phyloP scores from a whole-genome alignment of 2,797 vertebrate genomes.

The Glyptemys insculpta region DNA sequence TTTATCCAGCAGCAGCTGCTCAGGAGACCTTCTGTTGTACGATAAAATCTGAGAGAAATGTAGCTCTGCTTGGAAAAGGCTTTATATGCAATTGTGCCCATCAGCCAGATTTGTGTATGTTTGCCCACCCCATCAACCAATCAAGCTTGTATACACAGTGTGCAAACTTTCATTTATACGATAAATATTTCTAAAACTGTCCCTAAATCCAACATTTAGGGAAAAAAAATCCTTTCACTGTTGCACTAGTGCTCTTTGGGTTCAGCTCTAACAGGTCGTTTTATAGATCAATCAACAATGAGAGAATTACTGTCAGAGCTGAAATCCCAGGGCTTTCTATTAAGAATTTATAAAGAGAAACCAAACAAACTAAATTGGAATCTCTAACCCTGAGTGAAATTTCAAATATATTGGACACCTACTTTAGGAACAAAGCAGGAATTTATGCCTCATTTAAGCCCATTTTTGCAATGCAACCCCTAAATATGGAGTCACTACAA shows the following conservation, averaged over 20 bases:
- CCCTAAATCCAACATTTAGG: background rate
- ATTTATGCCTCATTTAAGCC: background rate
- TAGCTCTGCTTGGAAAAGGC: background rate
- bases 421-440: background rate
- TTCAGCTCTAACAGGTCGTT: background rate
- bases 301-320: background rate
- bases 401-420: background rate
- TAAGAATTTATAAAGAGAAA: background rate
- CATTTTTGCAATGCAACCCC: background rate
- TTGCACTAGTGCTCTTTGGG: background rate
- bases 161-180: background rate
- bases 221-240: background rate
- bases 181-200: background rate
- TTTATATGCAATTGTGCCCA: background rate
- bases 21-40: background rate
- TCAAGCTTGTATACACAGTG: background rate
- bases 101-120: background rate
- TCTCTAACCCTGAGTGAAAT: background rate
- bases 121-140: background rate
- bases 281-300: background rate
- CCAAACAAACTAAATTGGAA: background rate
- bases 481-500: background rate
- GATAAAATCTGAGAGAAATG: background rate
- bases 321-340: background rate
- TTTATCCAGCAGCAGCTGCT: background rate